Conservation (phyloP, 2,888 invertebrate genomes). For the Atrina japonica region DNA sequence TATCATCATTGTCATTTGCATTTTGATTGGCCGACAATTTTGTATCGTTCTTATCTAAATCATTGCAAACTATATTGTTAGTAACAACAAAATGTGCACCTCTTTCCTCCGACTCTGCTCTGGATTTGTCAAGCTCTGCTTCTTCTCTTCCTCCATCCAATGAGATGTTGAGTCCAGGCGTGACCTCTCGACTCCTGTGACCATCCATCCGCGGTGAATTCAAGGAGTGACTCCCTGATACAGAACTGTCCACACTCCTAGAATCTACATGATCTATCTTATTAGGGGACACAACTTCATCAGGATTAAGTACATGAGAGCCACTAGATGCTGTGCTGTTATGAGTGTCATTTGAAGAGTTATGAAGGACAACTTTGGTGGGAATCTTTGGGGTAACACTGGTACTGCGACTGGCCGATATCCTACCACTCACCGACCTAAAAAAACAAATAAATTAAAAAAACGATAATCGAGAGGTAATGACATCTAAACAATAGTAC, state of each 20-base stretch:
- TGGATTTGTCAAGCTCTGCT: conserved; percentile 40
- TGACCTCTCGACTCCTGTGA: conserved; percentile 49
- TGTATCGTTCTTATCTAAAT: conserved; percentile 55
- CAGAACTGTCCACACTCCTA: conserved; percentile 74
- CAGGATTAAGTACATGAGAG: conserved; percentile 70
- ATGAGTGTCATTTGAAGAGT: conserved; percentile 75
- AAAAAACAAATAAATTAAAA: conserved; percentile 37
- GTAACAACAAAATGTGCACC: conserved; percentile 65
- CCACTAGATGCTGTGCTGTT: conserved; percentile 78
- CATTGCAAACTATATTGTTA: conserved; percentile 48
- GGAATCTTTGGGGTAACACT: conserved; percentile 78
- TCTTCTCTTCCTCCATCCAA: conserved; percentile 46
- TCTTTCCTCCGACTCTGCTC: conserved; percentile 53
- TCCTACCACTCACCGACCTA: conserved; percentile 79
- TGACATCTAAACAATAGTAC: too few relatives aligned
- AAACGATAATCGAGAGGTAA: neutral
- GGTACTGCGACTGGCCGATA: conserved; percentile 76
- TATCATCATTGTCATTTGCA: conserved; percentile 78
- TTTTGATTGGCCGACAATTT: conserved; percentile 78
- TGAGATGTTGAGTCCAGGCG: conserved; percentile 45
- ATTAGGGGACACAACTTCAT: conserved; percentile 47
- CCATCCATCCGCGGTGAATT: conserved; percentile 74
- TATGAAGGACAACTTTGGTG: conserved; percentile 74
- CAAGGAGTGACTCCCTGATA: conserved; percentile 74
- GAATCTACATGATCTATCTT: conserved; percentile 73